phyloP scores from a whole-genome alignment of 2,113 vertebrate species.

The Poecilia latipinna region DNA sequence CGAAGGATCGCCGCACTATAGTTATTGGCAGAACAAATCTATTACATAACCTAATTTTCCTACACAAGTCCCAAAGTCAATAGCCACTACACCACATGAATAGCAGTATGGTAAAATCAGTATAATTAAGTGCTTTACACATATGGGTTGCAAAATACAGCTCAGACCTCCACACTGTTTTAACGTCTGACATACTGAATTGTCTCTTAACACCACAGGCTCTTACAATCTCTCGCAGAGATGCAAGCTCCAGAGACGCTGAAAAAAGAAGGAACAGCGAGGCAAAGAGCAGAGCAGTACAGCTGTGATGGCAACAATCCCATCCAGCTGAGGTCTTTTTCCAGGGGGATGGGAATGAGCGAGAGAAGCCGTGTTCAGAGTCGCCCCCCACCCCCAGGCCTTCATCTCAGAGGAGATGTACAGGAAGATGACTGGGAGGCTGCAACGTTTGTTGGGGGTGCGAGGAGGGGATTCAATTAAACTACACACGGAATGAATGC shows the following conservation, averaged over 20 bases:
- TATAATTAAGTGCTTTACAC: conserved; percentile 12
- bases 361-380: conserved; percentile 21
- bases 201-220: conserved; percentile 29
- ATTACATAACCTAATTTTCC: conserved; percentile 54
- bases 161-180: conserved; percentile 39
- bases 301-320: conserved; percentile 59
- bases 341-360: conserved; percentile 26
- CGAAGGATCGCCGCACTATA: conserved; percentile 31
- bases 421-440: conserved; percentile 8
- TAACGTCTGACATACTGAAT: conserved; percentile 23
- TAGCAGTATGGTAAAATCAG: conserved; percentile 16
- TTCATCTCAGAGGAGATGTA: conserved; percentile 23
- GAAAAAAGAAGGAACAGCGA: conserved; percentile 14
- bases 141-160: conserved; percentile 5
- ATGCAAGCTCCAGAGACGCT: conserved; percentile 43
- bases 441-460: conserved; percentile 13
- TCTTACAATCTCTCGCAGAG: conserved; percentile 24
- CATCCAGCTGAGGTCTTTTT: conserved; percentile 47
- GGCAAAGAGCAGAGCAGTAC: conserved; percentile 28
- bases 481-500: conserved; percentile 67
- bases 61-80: conserved; percentile 35
- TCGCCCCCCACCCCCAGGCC: conserved; percentile 45
- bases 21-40: conserved; percentile 42
- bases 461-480: conserved; percentile 75
- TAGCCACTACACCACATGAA: conserved; percentile 14